Evolutionary conservation across 2,113 vertebrate species (phyloP).

Genomic region (Oryzias curvinotus): DNA sequence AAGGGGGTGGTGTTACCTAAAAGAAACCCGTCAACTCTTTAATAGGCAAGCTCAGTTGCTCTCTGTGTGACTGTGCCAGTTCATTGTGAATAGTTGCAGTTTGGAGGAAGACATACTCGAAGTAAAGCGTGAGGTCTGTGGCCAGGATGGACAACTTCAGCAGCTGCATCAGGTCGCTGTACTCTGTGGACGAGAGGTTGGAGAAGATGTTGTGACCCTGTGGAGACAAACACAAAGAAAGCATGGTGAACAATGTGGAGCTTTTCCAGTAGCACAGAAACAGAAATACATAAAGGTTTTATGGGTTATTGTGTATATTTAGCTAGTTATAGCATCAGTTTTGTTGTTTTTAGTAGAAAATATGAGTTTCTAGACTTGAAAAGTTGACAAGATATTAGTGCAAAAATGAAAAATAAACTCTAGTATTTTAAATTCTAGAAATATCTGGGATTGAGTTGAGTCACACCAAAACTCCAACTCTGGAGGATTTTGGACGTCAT

Average conservation of each 20-base stretch:
- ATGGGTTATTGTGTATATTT: slow-evolving; percentile 6
- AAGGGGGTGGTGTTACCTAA: slow-evolving; percentile 61
- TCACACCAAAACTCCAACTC: too few species aligned
- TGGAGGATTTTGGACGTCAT: too few species aligned
- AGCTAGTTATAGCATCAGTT: background rate
- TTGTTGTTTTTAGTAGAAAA: background rate
- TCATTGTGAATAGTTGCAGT: slow-evolving; percentile 13
- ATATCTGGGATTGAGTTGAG: background rate
- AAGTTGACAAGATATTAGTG: background rate
- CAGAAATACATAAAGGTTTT: background rate
- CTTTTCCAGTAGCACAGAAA: background rate
- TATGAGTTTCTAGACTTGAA: background rate
- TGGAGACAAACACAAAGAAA: slow-evolving; percentile 31
- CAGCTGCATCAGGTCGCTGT: slow-evolving; percentile 98
- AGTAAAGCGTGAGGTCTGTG: slow-evolving; percentile 98
- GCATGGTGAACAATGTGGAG: background rate
- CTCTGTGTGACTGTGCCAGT: background rate
- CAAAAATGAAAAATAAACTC: background rate
- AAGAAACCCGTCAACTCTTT: slow-evolving; percentile 11
- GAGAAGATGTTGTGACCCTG: slow-evolving; percentile 99
- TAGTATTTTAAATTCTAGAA: background rate
- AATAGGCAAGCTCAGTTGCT: slow-evolving; percentile 1
- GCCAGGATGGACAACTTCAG: slow-evolving; percentile 97
- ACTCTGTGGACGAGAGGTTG: slow-evolving; percentile 96
- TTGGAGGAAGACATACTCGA: slow-evolving; percentile 86